phyloP scores from a whole-genome alignment of 1,140 invertebrate species.

The Tetragonula clypearis region DNA sequence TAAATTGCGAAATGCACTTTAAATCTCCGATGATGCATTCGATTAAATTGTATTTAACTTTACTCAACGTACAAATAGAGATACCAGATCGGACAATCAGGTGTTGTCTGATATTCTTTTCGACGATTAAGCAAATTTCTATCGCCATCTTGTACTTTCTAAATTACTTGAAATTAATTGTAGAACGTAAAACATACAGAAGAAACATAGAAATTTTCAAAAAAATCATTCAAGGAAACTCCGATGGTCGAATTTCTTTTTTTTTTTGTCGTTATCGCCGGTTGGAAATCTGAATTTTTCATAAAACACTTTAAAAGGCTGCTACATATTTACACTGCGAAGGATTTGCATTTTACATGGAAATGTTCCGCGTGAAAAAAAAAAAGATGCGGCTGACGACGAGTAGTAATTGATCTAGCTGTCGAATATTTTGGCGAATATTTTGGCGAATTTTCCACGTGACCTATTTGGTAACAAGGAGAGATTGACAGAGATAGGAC shows the following conservation, averaged over 20 bases:
- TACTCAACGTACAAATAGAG: neutral
- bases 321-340: neutral
- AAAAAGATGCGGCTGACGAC: neutral
- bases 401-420: conserved; percentile 1
- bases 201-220: neutral
- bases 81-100: neutral
- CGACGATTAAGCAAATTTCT: neutral
- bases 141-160: no score
- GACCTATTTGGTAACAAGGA: conserved; percentile 5
- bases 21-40: no score
- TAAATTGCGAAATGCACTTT: neutral
- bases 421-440: conserved; percentile 7
- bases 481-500: neutral
- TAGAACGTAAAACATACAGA: no score
- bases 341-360: neutral
- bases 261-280: neutral
- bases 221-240: neutral
- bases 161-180: no score
- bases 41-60: neutral
- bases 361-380: neutral
- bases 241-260: neutral
- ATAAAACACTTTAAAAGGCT: neutral
- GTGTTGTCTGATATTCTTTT: neutral
- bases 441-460: neutral
- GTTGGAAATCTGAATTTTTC: neutral